Conservation (phyloP, 92 coral and sea anemone species). For the Umimayanthus kanabou region DNA sequence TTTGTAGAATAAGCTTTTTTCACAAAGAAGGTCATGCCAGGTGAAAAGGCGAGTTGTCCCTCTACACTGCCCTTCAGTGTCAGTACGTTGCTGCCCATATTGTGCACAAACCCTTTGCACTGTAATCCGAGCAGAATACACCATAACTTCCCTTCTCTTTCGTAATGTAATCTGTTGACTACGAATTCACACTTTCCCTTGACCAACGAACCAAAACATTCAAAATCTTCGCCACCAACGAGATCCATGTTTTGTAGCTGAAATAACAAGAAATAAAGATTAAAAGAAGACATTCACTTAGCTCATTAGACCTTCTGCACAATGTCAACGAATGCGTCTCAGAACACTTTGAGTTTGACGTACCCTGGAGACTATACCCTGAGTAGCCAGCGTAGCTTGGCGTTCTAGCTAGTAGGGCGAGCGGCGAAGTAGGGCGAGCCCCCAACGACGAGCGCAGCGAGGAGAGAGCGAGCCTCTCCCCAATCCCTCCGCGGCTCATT, state of each 20-base stretch:
- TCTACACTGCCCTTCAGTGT: background rate
- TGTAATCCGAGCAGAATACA: background rate
- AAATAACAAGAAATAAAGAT: background rate
- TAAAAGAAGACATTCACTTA: too few relatives aligned
- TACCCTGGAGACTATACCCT: too few relatives aligned
- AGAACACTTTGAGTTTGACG: too few relatives aligned
- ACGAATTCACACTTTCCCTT: constrained; percentile 1
- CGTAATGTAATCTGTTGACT: background rate
- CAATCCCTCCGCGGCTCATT: too few relatives aligned
- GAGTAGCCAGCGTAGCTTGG: too few relatives aligned
- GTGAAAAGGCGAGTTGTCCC: background rate
- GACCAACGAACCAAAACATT: background rate
- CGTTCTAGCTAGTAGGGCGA: too few relatives aligned
- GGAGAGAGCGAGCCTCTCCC: too few relatives aligned
- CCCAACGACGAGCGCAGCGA: too few relatives aligned
- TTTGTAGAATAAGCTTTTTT: background rate
- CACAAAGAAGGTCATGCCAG: background rate
- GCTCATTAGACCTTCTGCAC: too few relatives aligned
- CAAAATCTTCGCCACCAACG: constrained; percentile 5
- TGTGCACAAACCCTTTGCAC: constrained; percentile 20
- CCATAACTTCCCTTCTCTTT: background rate
- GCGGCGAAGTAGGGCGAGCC: too few relatives aligned
- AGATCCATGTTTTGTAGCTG: constrained; percentile 4
- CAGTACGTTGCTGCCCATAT: background rate
- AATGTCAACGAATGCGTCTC: too few relatives aligned